phyloP scores from a whole-genome alignment of 2,113 vertebrate genomes.

The Antechinus stuartii region DNA sequence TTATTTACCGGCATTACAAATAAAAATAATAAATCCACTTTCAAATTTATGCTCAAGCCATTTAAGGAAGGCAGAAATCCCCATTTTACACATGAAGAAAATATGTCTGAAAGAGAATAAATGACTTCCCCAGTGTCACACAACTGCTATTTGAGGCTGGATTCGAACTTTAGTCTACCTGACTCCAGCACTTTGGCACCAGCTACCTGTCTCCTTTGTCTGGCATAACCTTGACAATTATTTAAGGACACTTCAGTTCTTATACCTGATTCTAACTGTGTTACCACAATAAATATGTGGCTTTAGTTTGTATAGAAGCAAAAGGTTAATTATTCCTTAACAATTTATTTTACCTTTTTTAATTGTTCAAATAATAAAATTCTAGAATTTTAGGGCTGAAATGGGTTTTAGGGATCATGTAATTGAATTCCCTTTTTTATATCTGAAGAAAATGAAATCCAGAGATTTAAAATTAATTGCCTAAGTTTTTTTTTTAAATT shows the following conservation, averaged over 20 bases:
- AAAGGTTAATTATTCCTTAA: not conserved
- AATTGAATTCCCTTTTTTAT: not conserved
- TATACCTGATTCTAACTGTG: not conserved
- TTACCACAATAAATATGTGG: not conserved
- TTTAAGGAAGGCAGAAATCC: not conserved
- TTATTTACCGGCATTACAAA: not conserved
- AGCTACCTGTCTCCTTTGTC: not conserved
- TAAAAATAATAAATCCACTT: not conserved
- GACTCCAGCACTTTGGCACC: not conserved
- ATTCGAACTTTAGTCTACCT: not conserved
- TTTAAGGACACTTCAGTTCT: not conserved
- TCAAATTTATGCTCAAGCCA: not conserved
- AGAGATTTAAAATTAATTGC: not conserved
- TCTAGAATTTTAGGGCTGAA: not conserved
- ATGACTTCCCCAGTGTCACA: not conserved
- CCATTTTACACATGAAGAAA: not conserved
- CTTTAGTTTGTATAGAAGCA: not conserved
- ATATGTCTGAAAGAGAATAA: not conserved
- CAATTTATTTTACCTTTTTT: not conserved
- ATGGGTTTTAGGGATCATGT: not conserved
- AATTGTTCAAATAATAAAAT: not conserved
- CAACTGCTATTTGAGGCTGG: not conserved
- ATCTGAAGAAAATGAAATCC: not conserved
- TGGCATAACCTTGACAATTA: not conserved
- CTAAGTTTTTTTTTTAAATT: not conserved